Conservation (phyloP, 2,113 vertebrate genomes). For the Riparia riparia region DNA sequence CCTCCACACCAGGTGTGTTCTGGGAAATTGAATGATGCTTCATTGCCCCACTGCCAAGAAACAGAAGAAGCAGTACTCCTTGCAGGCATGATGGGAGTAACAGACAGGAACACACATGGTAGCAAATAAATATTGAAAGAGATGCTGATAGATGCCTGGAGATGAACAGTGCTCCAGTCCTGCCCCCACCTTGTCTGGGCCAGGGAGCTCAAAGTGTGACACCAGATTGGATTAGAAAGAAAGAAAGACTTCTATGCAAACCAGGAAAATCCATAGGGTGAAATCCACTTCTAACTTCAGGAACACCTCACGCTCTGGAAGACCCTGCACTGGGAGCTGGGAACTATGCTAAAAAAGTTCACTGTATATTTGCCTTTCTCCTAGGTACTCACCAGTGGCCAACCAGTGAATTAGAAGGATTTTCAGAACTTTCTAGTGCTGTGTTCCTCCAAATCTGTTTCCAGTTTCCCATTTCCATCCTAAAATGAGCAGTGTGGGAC, state of each 20-base stretch:
- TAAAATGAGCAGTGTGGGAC: background rate
- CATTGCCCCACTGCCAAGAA: background rate
- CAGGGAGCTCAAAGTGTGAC: background rate
- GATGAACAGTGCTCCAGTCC: background rate
- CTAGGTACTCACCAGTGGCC: background rate
- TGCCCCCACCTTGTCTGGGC: background rate
- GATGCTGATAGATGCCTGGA: background rate
- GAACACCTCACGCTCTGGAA: background rate
- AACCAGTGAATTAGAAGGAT: background rate
- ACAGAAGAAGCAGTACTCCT: background rate
- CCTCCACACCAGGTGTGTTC: rapidly evolving
- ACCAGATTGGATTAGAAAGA: background rate
- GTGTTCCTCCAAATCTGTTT: background rate
- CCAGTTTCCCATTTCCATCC: background rate
- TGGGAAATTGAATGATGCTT: background rate
- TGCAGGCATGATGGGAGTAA: background rate
- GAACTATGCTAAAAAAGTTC: background rate
- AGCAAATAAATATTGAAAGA: background rate
- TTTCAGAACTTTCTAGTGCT: background rate
- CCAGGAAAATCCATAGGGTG: background rate
- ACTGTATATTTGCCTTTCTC: background rate
- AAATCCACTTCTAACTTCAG: background rate
- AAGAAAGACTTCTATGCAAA: background rate
- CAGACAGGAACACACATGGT: rapidly evolving
- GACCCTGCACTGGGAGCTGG: background rate